Evolutionary conservation across 2,888 invertebrate species (phyloP).

Genomic region (Cataglyphis rosenhaueri): DNA sequence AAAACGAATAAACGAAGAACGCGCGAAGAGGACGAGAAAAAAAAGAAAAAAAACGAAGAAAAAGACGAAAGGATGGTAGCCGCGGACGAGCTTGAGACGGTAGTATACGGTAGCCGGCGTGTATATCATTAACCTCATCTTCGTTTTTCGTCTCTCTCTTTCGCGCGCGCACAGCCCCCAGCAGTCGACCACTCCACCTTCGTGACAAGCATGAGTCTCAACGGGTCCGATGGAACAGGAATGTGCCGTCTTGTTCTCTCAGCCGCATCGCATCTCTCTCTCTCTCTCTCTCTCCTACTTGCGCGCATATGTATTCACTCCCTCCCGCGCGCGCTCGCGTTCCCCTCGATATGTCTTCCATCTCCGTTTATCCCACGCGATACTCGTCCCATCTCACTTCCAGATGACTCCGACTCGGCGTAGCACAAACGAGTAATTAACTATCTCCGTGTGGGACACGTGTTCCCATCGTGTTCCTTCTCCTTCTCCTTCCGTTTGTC

Average conservation of each 20-base stretch:
- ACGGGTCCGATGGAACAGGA: slow-evolving; percentile 78
- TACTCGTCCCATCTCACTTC: slow-evolving; percentile 65
- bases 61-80: slow-evolving; percentile 70
- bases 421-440: slow-evolving; percentile 85
- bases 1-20: slow-evolving; percentile 64
- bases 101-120: slow-evolving; percentile 81
- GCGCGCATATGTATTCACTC: slow-evolving; percentile 18
- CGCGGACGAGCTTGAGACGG: slow-evolving; percentile 80
- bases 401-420: slow-evolving; percentile 70
- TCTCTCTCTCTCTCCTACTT: not conserved
- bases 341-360: slow-evolving; percentile 55
- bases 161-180: slow-evolving; percentile 63
- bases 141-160: slow-evolving; percentile 80
- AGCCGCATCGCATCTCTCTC: slow-evolving; percentile 22
- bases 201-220: slow-evolving; percentile 70
- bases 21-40: slow-evolving; percentile 22
- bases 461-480: slow-evolving; percentile 80
- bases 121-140: slow-evolving; percentile 84
- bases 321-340: not conserved
- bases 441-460: slow-evolving; percentile 85
- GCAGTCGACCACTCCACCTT: slow-evolving; percentile 66
- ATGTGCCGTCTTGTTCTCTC: slow-evolving; percentile 67
- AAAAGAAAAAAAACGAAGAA: slow-evolving; percentile 1
- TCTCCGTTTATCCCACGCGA: slow-evolving; percentile 58
- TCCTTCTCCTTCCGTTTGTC: slow-evolving; percentile 58